phyloP scores from a whole-genome alignment of 1,140 invertebrate species.

The Dendrolimus kikuchii region DNA sequence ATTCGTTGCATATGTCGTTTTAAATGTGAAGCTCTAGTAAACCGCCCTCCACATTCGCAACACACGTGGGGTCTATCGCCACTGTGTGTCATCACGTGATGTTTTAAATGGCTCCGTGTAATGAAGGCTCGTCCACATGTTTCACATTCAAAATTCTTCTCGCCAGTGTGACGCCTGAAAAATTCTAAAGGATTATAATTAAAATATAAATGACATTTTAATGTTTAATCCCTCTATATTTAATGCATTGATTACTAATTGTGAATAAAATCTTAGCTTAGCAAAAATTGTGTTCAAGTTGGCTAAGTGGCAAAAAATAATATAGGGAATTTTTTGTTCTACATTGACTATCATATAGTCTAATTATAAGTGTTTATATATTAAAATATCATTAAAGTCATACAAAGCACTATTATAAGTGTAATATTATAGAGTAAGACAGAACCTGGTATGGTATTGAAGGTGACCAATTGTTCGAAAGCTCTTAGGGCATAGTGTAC shows the following conservation, averaged over 20 bases:
- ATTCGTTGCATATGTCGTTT: constrained; percentile 48
- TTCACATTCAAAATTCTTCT: constrained; percentile 74
- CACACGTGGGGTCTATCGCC: constrained; percentile 78
- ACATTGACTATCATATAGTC: no score
- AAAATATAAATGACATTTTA: no score
- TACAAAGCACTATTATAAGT: no score
- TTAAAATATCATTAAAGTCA: no score
- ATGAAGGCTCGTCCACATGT: constrained; percentile 66
- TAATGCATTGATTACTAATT: no score
- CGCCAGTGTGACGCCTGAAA: constrained; percentile 74
- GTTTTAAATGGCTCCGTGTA: constrained; percentile 65
- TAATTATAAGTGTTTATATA: no score
- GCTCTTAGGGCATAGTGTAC: constrained; percentile 53
- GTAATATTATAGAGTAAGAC: not conserved
- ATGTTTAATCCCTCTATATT: no score
- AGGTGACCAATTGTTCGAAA: constrained; percentile 62
- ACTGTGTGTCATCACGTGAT: constrained; percentile 77
- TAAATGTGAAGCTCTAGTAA: constrained; percentile 56
- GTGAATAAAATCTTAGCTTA: no score
- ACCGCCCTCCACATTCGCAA: constrained; percentile 75
- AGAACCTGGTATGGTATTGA: constrained; percentile 71
- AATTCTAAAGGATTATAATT: no score
- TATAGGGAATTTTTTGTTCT: no score
- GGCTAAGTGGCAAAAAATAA: no score
- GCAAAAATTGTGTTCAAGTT: no score